phyloP scores from a whole-genome alignment of 2,888 invertebrate genomes.

The Helicoverpa assulta region DNA sequence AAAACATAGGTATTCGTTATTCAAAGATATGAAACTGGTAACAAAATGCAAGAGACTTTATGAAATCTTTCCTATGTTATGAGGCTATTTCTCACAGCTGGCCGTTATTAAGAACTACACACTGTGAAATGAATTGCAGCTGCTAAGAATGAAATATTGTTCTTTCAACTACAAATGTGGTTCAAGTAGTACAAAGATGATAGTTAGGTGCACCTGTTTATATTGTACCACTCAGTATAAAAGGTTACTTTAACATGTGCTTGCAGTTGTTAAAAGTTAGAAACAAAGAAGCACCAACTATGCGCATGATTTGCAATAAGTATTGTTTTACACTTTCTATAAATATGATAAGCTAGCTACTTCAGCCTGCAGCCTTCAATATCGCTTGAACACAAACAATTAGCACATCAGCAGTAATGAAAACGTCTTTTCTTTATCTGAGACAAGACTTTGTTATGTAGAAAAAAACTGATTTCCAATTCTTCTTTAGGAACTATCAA shows the following conservation, averaged over 20 bases:
- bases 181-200: constrained; percentile 8
- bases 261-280: neutral
- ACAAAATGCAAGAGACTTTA: constrained; percentile 25
- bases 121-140: constrained; percentile 38
- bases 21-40: constrained; percentile 21
- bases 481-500: too few relatives aligned
- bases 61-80: constrained; percentile 8
- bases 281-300: neutral
- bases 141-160: constrained; percentile 23
- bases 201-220: neutral
- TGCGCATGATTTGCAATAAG: neutral
- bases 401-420: too few relatives aligned
- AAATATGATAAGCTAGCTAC: neutral
- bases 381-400: neutral
- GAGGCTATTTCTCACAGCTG: constrained; percentile 45
- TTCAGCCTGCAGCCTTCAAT: neutral
- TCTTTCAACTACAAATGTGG: constrained; percentile 3
- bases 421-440: too few relatives aligned
- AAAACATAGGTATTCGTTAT: neutral
- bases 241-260: neutral
- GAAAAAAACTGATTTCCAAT: neutral
- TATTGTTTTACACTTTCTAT: neutral
- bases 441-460: neutral
- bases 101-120: constrained; percentile 37
- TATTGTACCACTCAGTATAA: too few relatives aligned